Conservation (phyloP, 2,888 invertebrate genomes). For the Sphecodes monilicornis region DNA sequence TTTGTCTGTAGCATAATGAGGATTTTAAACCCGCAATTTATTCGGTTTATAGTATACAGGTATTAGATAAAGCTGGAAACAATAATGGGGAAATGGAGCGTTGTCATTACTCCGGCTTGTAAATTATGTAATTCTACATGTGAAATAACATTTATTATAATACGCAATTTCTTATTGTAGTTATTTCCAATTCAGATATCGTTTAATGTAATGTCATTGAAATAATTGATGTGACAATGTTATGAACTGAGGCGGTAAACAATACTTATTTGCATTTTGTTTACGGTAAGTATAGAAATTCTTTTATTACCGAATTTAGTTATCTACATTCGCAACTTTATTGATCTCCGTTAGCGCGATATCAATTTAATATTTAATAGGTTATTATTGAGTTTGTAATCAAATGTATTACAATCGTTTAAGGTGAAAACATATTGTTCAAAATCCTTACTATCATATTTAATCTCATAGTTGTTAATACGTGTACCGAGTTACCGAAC, state of each 20-base stretch:
- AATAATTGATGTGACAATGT: not conserved
- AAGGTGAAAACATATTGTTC: too few relatives aligned
- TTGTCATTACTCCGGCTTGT: slow-evolving; percentile 42
- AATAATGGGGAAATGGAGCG: slow-evolving; percentile 50
- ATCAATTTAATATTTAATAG: too few relatives aligned
- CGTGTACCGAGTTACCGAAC: too few relatives aligned
- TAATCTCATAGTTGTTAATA: too few relatives aligned
- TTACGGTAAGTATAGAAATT: not conserved
- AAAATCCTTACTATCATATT: too few relatives aligned
- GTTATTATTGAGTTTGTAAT: too few relatives aligned
- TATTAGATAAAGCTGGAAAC: slow-evolving; percentile 65
- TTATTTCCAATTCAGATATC: not conserved
- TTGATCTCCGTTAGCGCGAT: not conserved
- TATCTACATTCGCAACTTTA: not conserved
- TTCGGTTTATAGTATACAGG: slow-evolving; percentile 81
- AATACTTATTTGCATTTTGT: not conserved
- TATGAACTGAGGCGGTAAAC: not conserved
- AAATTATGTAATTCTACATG: slow-evolving; percentile 25
- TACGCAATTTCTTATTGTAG: slow-evolving; percentile 1
- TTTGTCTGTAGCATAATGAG: slow-evolving; percentile 83
- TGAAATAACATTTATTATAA: slow-evolving; percentile 24
- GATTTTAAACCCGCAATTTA: slow-evolving; percentile 81
- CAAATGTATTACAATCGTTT: too few relatives aligned
- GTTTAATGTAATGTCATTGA: not conserved
- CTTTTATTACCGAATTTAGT: not conserved